These are phyloP conservation scores for Beris chalybata DNA, from an alignment of 2,888 invertebrate genomes.

Conservation along the genomic window DNA sequence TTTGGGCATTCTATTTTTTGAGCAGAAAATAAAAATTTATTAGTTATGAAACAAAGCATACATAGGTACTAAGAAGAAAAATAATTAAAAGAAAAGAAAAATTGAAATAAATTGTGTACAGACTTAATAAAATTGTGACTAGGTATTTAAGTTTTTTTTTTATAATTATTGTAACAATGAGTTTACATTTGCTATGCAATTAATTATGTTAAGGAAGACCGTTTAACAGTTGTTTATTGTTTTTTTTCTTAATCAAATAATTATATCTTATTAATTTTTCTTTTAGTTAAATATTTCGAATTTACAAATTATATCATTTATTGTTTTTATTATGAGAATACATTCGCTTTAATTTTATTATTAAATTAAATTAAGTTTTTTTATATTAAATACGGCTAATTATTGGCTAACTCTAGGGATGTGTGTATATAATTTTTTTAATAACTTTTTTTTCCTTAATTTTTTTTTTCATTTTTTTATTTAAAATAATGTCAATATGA, in stretches of 20 bases:
- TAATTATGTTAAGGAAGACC: slow-evolving; percentile 36
- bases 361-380: neutral
- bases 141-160: neutral
- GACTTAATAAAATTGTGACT: too few species aligned
- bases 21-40: too few species aligned
- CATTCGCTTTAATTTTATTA: neutral
- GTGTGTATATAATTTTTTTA: slow-evolving; percentile 24
- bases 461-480: slow-evolving; percentile 31
- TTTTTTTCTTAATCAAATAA: slow-evolving; percentile 16
- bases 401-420: slow-evolving; percentile 15
- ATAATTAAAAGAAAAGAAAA: slow-evolving; percentile 4
- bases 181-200: slow-evolving; percentile 14
- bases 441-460: slow-evolving; percentile 25
- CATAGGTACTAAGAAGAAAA: neutral
- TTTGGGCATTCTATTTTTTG: too few species aligned
- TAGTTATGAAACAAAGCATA: too few species aligned
- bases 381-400: slow-evolving; percentile 8
- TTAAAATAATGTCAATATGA: slow-evolving; percentile 36
- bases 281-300: slow-evolving; percentile 3
- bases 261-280: slow-evolving; percentile 11
- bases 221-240: slow-evolving; percentile 33
- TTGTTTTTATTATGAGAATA: too few species aligned
- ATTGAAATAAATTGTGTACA: too few species aligned
- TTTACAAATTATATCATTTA: neutral
- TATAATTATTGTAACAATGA: slow-evolving; percentile 15